Evolutionary conservation across 2,888 invertebrate species (phyloP).

Genomic region (Scaptomyza cyrtandrae): DNA sequence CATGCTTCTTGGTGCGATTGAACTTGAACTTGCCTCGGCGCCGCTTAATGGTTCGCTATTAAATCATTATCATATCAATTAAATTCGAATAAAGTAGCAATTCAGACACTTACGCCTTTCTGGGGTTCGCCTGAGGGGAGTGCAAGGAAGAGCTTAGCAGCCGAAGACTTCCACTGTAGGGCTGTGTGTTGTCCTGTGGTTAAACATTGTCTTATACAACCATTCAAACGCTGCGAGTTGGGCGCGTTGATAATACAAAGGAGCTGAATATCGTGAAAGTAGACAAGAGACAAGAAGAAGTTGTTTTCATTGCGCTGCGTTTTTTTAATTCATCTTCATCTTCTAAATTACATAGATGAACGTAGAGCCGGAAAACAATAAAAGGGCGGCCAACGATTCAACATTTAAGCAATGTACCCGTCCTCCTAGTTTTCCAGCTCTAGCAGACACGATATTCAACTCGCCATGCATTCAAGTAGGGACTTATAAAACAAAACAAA

Average conservation of each 20-base stretch:
- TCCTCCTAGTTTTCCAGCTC: slow-evolving; percentile 43
- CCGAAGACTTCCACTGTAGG: slow-evolving; percentile 86
- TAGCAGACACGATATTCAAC: slow-evolving; percentile 83
- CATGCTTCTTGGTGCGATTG: slow-evolving; percentile 94
- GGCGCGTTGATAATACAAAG: slow-evolving; percentile 85
- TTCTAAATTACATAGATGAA: slow-evolving; percentile 39
- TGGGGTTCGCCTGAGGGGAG: slow-evolving; percentile 85
- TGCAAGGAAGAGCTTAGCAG: slow-evolving; percentile 86
- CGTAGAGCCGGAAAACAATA: slow-evolving; percentile 40
- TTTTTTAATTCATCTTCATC: slow-evolving; percentile 36
- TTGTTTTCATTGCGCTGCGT: slow-evolving; percentile 40
- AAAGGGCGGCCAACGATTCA: slow-evolving; percentile 6
- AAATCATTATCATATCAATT: slow-evolving; percentile 3
- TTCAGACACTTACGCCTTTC: slow-evolving; percentile 86
- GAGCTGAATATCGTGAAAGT: slow-evolving; percentile 84
- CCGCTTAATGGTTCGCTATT: slow-evolving; percentile 83
- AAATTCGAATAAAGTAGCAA: background rate
- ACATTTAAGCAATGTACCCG: background rate
- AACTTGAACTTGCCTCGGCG: slow-evolving; percentile 88
- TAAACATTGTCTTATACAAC: slow-evolving; percentile 85
- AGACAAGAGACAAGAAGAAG: slow-evolving; percentile 69
- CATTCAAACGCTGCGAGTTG: slow-evolving; percentile 85
- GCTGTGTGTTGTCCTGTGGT: slow-evolving; percentile 84
- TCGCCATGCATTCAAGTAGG: slow-evolving; percentile 82
- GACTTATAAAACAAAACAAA: slow-evolving; percentile 5